A percentile compares a stretch with the other conserved stretches of the same genome.
Evolutionary conservation across 2,797 vertebrate genomes (phyloP).

Genomic region (Aulostomus chinensis): DNA sequence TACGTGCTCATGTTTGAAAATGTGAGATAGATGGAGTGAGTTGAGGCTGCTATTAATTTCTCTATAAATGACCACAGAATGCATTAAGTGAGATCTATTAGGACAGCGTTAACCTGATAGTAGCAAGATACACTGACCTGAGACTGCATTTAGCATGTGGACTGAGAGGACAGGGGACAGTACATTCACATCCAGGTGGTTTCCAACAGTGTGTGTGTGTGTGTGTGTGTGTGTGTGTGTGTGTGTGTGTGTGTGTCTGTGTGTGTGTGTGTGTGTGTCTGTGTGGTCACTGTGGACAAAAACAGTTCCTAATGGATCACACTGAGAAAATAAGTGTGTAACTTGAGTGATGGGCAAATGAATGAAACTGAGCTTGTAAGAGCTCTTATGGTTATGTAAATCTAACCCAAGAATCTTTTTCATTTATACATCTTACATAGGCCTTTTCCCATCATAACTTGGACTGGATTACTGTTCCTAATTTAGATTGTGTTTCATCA

Average conservation of each 20-base stretch:
- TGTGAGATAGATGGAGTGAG: conserved; percentile 47
- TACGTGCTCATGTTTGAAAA: conserved; percentile 25
- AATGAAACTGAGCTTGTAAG: conserved; percentile 72
- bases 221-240: conserved; percentile 14
- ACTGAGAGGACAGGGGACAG: conserved; percentile 24
- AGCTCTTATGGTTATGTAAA: conserved; percentile 73
- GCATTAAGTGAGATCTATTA: conserved; percentile 76
- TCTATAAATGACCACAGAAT: conserved; percentile 72
- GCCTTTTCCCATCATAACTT: conserved; percentile 71
- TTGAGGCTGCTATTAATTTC: conserved; percentile 56
- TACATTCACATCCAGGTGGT: conserved; percentile 50
- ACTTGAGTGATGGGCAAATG: conserved; percentile 74
- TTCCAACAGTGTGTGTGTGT: conserved; percentile 18
- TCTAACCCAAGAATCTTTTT: conserved; percentile 70
- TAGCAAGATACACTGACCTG: conserved; percentile 44
- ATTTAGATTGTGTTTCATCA: conserved; percentile 77
- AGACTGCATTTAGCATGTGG: conserved; percentile 53
- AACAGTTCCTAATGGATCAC: conserved; percentile 67
- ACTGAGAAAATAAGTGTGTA: conserved; percentile 67
- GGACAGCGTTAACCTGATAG: conserved; percentile 70
- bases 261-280: conserved; percentile 8
- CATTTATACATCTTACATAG: conserved; percentile 67
- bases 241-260: conserved; percentile 18
- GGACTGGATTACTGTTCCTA: conserved; percentile 74
- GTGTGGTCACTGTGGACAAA: conserved; percentile 41